Conservation (phyloP, 2,888 invertebrate species). For the Germaria angustata region DNA sequence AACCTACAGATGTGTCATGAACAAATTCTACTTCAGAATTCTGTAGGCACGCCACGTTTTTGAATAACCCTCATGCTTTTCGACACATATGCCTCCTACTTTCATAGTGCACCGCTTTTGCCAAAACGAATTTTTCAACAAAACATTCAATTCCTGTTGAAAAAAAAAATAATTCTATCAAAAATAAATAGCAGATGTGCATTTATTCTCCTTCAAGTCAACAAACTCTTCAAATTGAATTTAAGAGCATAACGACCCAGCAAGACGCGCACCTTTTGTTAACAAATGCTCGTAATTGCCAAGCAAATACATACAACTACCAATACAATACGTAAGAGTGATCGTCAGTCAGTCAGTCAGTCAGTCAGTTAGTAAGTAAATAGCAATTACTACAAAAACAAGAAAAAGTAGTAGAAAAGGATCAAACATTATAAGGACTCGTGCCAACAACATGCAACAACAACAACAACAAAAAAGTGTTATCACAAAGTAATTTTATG, state of each 20-base stretch:
- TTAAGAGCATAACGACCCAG: conserved; percentile 32
- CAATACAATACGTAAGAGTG: conserved; percentile 1
- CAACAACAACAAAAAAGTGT: background rate
- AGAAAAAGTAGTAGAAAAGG: conserved; percentile 30
- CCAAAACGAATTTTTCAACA: conserved; percentile 46
- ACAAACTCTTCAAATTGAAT: conserved; percentile 59
- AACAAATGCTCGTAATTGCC: background rate
- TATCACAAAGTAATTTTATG: conserved; percentile 39
- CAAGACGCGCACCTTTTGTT: conserved; percentile 60
- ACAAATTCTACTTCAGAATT: background rate
- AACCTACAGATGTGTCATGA: background rate
- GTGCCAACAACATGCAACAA: conserved; percentile 55
- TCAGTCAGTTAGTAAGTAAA: too few species aligned
- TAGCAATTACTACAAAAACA: too few species aligned
- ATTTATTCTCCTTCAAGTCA: conserved; percentile 66
- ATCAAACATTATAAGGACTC: conserved; percentile 57
- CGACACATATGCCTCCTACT: conserved; percentile 53
- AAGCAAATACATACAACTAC: conserved; percentile 2
- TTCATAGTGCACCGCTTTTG: conserved; percentile 13
- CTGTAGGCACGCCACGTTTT: background rate
- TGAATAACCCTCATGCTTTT: conserved; percentile 40
- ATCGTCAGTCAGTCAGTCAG: conserved; percentile 14
- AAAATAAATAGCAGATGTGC: conserved; percentile 61
- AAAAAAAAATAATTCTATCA: conserved; percentile 15
- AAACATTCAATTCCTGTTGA: background rate